Percentiles rank a stretch among this genome's conserved stretches.
Conservation (phyloP, 1,140 invertebrate species). For the Lordiphosa stackelbergi region DNA sequence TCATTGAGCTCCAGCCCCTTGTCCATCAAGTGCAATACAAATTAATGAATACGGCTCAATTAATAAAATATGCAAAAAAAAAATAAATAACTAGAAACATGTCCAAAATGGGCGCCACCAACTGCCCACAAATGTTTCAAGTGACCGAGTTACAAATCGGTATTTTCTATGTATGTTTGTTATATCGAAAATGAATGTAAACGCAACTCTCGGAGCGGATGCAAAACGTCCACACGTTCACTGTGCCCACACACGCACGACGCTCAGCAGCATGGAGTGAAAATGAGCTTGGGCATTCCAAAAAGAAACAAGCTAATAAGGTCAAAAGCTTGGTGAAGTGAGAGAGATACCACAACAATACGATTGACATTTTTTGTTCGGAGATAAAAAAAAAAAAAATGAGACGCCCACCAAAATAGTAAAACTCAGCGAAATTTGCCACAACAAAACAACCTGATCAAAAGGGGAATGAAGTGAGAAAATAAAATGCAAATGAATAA, state of each 20-base stretch:
- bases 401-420: conserved; percentile 61
- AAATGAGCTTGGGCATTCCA: conserved; percentile 69
- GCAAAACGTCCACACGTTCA: conserved; percentile 40
- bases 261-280: conserved; percentile 54
- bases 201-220: conserved; percentile 43
- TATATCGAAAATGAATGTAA: conserved; percentile 46
- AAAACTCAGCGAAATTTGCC: conserved; percentile 57
- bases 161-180: conserved; percentile 55
- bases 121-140: conserved; percentile 54
- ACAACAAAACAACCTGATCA: conserved; percentile 26
- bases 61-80: conserved; percentile 54
- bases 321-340: conserved; percentile 47
- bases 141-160: conserved; percentile 64
- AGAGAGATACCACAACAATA: conserved; percentile 5
- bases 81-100: conserved; percentile 42
- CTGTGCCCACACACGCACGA: conserved; percentile 45
- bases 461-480: conserved; percentile 20
- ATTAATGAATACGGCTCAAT: conserved; percentile 61
- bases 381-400: conserved; percentile 38
- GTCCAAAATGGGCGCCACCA: conserved; percentile 54
- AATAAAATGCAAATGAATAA: conserved; percentile 45
- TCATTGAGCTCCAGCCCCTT: conserved; percentile 19
- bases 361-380: conserved; percentile 64
- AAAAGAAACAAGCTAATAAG: conserved; percentile 58
- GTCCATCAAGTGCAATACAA: conserved; percentile 37